Percentiles rank a stretch among this genome's conserved stretches.
These are phyloP conservation scores for Apocrypta bakeri DNA, from an alignment of 1,140 invertebrate species.

Conservation along the genomic window DNA sequence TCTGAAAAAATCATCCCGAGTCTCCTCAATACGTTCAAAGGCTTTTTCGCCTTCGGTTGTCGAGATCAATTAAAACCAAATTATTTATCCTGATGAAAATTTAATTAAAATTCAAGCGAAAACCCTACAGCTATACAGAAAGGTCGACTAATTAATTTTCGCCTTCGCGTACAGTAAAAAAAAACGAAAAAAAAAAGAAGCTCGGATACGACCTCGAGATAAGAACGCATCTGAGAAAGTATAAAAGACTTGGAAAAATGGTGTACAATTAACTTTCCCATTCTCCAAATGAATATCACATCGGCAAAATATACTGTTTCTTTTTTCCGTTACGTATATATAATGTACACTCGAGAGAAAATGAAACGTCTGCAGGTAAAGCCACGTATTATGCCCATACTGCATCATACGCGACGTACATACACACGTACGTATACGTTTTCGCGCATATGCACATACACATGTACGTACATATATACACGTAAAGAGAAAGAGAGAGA, in stretches of 20 bases:
- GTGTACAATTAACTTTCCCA: conserved; percentile 42
- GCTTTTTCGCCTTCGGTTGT: neutral
- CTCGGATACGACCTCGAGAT: neutral
- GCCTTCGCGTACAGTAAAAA: neutral
- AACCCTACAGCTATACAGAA: neutral
- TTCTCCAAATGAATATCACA: conserved; percentile 10
- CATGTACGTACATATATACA: neutral
- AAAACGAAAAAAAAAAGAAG: neutral
- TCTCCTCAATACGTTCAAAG: too few species aligned
- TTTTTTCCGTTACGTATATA: neutral
- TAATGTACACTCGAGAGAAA: conserved; percentile 10
- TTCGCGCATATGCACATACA: too few species aligned
- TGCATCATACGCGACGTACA: neutral
- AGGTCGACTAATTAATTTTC: conserved; percentile 47
- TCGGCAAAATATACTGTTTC: neutral
- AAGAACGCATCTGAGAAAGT: conserved; percentile 6
- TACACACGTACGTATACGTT: conserved; percentile 40
- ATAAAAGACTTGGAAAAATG: neutral
- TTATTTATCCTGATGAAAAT: conserved; percentile 37
- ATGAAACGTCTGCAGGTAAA: conserved; percentile 18
- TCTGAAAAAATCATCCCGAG: too few species aligned
- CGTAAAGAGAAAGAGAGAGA: neutral
- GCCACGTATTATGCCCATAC: neutral
- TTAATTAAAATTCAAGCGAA: conserved; percentile 43
- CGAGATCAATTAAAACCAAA: conserved; percentile 40